Percentiles rank a stretch among this genome's conserved stretches.
Conservation (phyloP, 2,888 invertebrate species). For the Andrena bicolor region DNA sequence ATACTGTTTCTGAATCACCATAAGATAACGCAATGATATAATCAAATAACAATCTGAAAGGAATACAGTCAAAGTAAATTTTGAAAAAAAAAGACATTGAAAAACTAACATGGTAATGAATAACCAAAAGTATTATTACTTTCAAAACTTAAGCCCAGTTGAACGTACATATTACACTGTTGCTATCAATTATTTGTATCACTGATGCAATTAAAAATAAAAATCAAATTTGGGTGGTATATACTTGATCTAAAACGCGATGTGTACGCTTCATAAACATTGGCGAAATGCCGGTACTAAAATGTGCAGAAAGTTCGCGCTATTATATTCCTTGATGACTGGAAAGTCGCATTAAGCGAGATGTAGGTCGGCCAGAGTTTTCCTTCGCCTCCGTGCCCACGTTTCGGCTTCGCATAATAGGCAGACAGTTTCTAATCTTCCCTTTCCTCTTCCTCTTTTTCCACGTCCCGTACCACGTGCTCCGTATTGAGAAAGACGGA, state of each 20-base stretch:
- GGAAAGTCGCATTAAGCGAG: neutral
- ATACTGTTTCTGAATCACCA: neutral
- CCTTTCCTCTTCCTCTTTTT: constrained; percentile 3
- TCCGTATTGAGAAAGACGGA: constrained; percentile 60
- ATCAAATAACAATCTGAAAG: neutral
- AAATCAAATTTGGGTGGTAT: neutral
- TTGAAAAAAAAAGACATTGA: no score
- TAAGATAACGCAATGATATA: neutral
- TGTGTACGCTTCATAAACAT: neutral
- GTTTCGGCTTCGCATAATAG: constrained; percentile 43
- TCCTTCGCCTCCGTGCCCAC: constrained; percentile 18
- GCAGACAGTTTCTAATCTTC: constrained; percentile 31
- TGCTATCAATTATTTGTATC: no score
- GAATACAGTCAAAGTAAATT: no score
- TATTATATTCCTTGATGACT: neutral
- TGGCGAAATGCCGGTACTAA: neutral
- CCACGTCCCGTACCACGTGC: constrained; percentile 40
- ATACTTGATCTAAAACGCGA: neutral
- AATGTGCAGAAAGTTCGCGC: neutral
- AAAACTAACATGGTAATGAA: no score
- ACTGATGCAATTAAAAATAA: no score
- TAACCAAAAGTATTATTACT: no score
- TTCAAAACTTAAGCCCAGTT: no score
- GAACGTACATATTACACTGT: no score
- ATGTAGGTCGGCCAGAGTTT: constrained; percentile 15